phyloP scores from a whole-genome alignment of 2,797 vertebrate genomes.

The Chiloscyllium punctatum region DNA sequence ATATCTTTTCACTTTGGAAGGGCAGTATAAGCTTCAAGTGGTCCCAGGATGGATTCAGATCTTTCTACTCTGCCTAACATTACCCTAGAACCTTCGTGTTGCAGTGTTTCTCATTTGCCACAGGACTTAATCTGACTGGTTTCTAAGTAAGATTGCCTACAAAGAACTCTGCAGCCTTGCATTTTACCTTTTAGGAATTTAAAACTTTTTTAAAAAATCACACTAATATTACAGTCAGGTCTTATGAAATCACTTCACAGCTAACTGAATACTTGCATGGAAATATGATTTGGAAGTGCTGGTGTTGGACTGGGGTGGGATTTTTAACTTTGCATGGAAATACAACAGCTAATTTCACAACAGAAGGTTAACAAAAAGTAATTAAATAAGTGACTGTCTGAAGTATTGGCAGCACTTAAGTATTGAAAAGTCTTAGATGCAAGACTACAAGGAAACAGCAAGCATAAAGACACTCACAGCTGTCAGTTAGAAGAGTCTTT shows the following conservation, averaged over 20 bases:
- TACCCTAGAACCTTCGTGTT: background rate
- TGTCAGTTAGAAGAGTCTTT: background rate
- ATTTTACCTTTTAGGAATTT: background rate
- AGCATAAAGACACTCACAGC: background rate
- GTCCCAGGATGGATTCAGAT: background rate
- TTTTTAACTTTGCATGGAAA: background rate
- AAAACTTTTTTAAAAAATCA: background rate
- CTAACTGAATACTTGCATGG: background rate
- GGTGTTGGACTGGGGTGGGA: too few relatives aligned
- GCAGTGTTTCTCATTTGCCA: background rate
- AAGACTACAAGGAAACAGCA: background rate
- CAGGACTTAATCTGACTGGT: background rate
- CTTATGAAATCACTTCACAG: background rate
- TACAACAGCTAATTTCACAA: background rate
- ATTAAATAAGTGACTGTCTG: background rate
- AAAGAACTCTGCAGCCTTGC: background rate
- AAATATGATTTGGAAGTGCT: background rate
- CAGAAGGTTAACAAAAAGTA: background rate
- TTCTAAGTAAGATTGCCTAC: background rate
- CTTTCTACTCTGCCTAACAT: background rate
- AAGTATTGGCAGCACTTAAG: background rate
- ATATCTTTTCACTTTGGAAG: background rate
- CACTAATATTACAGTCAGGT: background rate
- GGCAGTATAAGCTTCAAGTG: background rate
- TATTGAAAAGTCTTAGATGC: background rate